phyloP scores from a whole-genome alignment of 2,797 vertebrate species.

The Hoplostethus atlanticus region DNA sequence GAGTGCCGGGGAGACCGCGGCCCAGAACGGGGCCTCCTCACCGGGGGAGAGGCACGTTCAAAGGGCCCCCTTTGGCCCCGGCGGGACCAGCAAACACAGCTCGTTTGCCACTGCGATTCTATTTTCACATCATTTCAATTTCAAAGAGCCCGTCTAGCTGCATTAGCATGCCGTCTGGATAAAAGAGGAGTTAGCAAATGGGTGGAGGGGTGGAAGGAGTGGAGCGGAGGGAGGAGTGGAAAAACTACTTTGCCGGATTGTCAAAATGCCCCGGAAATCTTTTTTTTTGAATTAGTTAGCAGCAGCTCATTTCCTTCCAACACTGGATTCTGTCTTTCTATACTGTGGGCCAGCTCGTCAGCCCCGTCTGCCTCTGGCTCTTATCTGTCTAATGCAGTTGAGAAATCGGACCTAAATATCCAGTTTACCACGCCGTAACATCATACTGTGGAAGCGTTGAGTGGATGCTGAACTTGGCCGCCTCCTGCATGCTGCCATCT shows the following conservation, averaged over 20 bases:
- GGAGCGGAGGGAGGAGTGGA: neutral
- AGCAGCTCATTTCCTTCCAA: neutral
- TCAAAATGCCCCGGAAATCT: neutral
- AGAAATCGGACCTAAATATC: no score
- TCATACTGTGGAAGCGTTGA: no score
- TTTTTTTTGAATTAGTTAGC: neutral
- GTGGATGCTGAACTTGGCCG: no score
- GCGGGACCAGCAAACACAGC: slow-evolving; percentile 78
- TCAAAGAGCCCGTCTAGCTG: slow-evolving; percentile 80
- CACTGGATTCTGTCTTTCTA: neutral
- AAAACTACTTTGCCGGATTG: slow-evolving; percentile 22
- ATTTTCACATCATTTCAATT: slow-evolving; percentile 87
- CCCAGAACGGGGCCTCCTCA: slow-evolving; percentile 65
- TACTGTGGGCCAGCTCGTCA: no score
- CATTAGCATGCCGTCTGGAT: slow-evolving; percentile 80
- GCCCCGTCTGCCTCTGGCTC: no score
- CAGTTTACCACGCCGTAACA: no score
- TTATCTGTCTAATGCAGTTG: no score
- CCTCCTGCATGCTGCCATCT: no score
- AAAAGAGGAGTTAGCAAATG: slow-evolving; percentile 67
- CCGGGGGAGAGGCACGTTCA: slow-evolving; percentile 68
- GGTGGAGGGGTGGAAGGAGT: slow-evolving; percentile 53
- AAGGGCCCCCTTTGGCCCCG: slow-evolving; percentile 69
- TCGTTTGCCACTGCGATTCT: slow-evolving; percentile 82
- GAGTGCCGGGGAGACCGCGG: slow-evolving; percentile 42